These are phyloP conservation scores for Azemiops feae DNA, from an alignment of 2,113 vertebrate species.

Conservation along the genomic window DNA sequence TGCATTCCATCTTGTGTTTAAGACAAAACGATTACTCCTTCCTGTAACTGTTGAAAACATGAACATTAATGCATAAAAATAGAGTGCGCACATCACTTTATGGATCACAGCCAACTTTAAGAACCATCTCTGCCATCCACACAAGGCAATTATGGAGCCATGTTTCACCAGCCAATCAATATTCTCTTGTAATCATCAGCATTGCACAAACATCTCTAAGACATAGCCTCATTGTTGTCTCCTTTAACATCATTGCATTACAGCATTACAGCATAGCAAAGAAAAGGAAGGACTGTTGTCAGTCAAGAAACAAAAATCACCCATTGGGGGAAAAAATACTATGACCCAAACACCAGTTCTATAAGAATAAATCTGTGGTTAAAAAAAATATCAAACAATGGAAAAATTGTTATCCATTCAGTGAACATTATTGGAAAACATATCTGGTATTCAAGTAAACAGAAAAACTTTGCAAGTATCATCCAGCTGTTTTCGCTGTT, in stretches of 20 bases:
- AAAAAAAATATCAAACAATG: neutral
- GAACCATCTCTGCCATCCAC: conserved; percentile 29
- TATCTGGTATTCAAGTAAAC: neutral
- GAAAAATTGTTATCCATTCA: neutral
- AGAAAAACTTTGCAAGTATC: neutral
- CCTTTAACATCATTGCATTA: conserved; percentile 44
- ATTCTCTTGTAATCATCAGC: conserved; percentile 59
- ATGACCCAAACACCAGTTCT: neutral
- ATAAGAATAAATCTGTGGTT: conserved; percentile 13
- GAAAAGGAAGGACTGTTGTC: neutral
- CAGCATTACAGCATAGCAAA: conserved; percentile 27
- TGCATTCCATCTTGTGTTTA: conserved; percentile 11
- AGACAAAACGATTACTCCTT: neutral
- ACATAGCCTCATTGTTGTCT: conserved; percentile 47
- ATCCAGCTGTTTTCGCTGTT: neutral
- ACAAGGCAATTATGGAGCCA: conserved; percentile 61
- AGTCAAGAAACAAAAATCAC: conserved; percentile 4
- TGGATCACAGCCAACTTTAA: conserved; percentile 33
- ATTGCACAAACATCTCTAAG: conserved; percentile 43
- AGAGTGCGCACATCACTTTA: conserved; percentile 9
- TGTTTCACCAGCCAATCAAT: conserved; percentile 57
- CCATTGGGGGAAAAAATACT: neutral
- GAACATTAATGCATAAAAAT: neutral
- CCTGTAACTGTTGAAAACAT: neutral
- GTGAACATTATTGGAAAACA: neutral